Evolutionary conservation across 2,113 vertebrate genomes (phyloP).

Genomic region (Euleptes europaea): DNA sequence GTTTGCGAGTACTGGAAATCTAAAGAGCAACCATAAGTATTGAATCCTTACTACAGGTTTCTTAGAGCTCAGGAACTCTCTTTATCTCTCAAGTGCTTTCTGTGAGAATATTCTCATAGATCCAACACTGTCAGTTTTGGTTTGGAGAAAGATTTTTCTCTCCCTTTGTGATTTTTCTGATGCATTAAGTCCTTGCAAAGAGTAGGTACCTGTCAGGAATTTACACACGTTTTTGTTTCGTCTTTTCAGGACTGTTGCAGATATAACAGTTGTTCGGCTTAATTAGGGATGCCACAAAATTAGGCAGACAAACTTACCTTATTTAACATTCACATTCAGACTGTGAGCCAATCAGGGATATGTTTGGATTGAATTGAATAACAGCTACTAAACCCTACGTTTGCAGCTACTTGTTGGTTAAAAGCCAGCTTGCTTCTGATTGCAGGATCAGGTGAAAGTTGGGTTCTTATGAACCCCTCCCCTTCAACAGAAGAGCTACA

Average conservation of each 20-base stretch:
- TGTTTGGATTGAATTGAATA: too few species aligned
- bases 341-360: too few species aligned
- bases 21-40: neutral
- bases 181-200: neutral
- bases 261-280: neutral
- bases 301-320: too few species aligned
- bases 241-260: neutral
- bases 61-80: neutral
- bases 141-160: neutral
- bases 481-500: too few species aligned
- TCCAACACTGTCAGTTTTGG: neutral
- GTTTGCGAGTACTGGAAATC: neutral
- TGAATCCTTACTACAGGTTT: neutral
- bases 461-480: too few species aligned
- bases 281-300: neutral
- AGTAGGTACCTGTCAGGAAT: neutral
- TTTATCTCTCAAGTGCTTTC: neutral
- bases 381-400: too few species aligned
- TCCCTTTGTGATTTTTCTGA: neutral
- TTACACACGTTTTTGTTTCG: neutral
- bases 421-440: too few species aligned
- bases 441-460: too few species aligned
- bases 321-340: too few species aligned
- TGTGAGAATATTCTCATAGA: neutral
- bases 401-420: too few species aligned